Evolutionary conservation across 2,888 invertebrate genomes (phyloP).

Genomic region (Celastrina argiolus): DNA sequence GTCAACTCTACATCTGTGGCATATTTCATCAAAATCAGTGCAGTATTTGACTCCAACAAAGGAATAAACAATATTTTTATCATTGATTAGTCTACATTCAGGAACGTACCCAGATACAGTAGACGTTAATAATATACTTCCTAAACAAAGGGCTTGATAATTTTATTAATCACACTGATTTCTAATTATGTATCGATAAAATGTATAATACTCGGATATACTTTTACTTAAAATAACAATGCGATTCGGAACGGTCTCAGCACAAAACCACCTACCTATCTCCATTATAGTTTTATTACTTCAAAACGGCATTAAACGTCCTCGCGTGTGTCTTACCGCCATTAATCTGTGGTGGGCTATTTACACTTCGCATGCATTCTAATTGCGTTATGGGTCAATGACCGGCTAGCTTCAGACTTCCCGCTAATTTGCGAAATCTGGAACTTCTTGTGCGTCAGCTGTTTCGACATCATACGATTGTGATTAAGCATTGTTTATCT

Average conservation of each 20-base stretch:
- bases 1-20: too few species aligned
- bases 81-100: too few species aligned
- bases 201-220: too few species aligned
- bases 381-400: slow-evolving; percentile 74
- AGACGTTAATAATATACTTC: too few species aligned
- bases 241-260: neutral
- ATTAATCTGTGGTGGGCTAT: slow-evolving; percentile 70
- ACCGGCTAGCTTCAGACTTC: slow-evolving; percentile 58
- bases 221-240: neutral
- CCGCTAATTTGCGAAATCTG: slow-evolving; percentile 62
- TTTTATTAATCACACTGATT: too few species aligned
- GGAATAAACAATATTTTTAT: too few species aligned
- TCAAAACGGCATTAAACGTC: slow-evolving; percentile 27
- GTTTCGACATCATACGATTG: slow-evolving; percentile 15
- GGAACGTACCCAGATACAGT: too few species aligned
- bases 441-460: slow-evolving; percentile 39
- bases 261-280: too few species aligned
- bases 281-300: neutral
- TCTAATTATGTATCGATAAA: too few species aligned
- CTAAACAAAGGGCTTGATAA: too few species aligned
- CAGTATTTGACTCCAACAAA: too few species aligned
- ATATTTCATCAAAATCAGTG: too few species aligned
- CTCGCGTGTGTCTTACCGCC: slow-evolving; percentile 44
- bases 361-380: slow-evolving; percentile 74
- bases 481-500: neutral